phyloP scores from a whole-genome alignment of 2,888 invertebrate genomes.

The Galerucella calmariensis region DNA sequence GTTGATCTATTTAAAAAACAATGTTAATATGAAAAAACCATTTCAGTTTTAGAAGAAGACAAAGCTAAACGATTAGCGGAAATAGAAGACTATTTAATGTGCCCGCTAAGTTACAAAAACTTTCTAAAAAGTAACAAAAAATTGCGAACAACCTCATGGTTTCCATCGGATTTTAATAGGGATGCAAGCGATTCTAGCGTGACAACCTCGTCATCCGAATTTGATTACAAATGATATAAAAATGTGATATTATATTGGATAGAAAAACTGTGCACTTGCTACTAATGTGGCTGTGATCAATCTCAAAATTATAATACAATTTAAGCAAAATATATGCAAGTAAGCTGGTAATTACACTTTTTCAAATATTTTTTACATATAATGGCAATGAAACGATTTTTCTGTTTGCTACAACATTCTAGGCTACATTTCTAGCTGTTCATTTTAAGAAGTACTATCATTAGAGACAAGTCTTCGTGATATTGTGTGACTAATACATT shows the following conservation, averaged over 20 bases:
- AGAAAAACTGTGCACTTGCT: slow-evolving; percentile 3
- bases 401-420: no score
- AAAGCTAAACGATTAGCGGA: slow-evolving; percentile 43
- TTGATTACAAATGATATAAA: neutral
- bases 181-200: slow-evolving; percentile 10
- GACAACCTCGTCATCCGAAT: slow-evolving; percentile 1
- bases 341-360: neutral
- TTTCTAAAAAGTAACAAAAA: slow-evolving; percentile 40
- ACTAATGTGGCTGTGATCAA: slow-evolving; percentile 17
- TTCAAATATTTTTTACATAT: neutral
- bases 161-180: slow-evolving; percentile 16
- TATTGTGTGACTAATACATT: no score
- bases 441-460: no score
- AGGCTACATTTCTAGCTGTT: no score
- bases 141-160: slow-evolving; percentile 31
- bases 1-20: neutral
- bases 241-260: slow-evolving; percentile 14
- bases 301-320: slow-evolving; percentile 5
- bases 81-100: slow-evolving; percentile 42
- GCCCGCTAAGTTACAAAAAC: slow-evolving; percentile 36
- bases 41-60: slow-evolving; percentile 40
- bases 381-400: neutral
- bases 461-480: no score
- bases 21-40: neutral
- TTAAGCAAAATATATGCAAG: neutral